Evolutionary conservation across 1,140 invertebrate species (phyloP).

Genomic region (Zelostemma sp.): DNA sequence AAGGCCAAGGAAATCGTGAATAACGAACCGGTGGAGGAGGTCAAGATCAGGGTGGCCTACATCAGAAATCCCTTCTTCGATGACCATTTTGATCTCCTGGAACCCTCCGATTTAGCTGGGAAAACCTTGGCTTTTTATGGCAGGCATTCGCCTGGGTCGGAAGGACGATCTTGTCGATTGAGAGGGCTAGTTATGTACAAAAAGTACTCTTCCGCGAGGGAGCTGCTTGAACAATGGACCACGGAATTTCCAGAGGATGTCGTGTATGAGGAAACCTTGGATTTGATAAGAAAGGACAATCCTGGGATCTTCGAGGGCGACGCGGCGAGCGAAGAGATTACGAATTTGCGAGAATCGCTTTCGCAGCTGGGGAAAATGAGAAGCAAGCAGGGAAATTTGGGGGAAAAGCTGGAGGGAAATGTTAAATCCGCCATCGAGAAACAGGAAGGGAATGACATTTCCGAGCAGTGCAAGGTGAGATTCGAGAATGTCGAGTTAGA

Average conservation of each 20-base stretch:
- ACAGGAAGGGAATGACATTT: constrained; percentile 72
- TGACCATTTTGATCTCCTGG: constrained; percentile 87
- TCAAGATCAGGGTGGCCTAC: constrained; percentile 83
- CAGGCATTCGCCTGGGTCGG: constrained; percentile 66
- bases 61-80: constrained; percentile 87
- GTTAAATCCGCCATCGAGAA: constrained; percentile 71
- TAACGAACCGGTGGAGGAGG: constrained; percentile 73
- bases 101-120: constrained; percentile 78
- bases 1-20: constrained; percentile 62
- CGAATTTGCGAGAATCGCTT: constrained; percentile 49
- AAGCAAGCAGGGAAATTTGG: constrained; percentile 56
- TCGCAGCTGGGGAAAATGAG: constrained; percentile 55
- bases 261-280: constrained; percentile 65
- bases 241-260: constrained; percentile 49
- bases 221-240: constrained; percentile 61
- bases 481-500: neutral
- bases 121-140: constrained; percentile 82
- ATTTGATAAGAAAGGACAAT: constrained; percentile 60
- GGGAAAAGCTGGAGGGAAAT: constrained; percentile 67
- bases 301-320: constrained; percentile 57
- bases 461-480: constrained; percentile 70
- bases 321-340: constrained; percentile 49
- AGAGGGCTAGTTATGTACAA: constrained; percentile 78
- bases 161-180: constrained; percentile 77
- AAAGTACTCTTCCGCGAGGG: constrained; percentile 75